phyloP scores from a whole-genome alignment of 2,797 vertebrate species.

The Amblyopsis hoosieri region DNA sequence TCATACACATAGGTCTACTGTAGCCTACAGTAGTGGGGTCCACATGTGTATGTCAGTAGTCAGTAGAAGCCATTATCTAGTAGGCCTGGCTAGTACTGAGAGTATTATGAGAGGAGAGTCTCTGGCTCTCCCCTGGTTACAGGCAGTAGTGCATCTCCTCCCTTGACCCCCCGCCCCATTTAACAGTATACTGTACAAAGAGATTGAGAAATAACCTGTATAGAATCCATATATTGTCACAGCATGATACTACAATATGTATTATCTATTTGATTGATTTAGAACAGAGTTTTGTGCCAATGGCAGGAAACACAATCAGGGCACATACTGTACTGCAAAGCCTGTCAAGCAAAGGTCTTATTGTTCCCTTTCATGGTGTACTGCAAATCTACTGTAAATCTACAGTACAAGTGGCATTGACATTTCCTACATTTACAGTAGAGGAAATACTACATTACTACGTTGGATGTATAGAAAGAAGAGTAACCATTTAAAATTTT shows the following conservation, averaged over 20 bases:
- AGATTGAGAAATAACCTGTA: too few relatives aligned
- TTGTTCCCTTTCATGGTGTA: slow-evolving; percentile 2
- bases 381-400: slow-evolving; percentile 1
- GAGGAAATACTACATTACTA: neutral
- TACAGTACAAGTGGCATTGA: too few relatives aligned
- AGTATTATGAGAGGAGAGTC: slow-evolving; percentile 37
- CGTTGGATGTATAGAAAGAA: slow-evolving; percentile 4
- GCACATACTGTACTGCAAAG: too few relatives aligned
- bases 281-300: too few relatives aligned
- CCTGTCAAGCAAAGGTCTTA: neutral
- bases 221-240: too few relatives aligned
- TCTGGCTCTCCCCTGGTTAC: slow-evolving; percentile 20
- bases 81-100: slow-evolving; percentile 27
- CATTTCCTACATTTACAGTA: neutral
- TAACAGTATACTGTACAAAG: too few relatives aligned
- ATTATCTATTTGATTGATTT: too few relatives aligned
- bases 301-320: too few relatives aligned
- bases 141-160: slow-evolving; percentile 25
- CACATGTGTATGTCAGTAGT: slow-evolving; percentile 36
- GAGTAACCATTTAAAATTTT: slow-evolving; percentile 1
- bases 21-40: slow-evolving; percentile 14
- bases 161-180: neutral
- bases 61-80: slow-evolving; percentile 21
- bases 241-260: too few relatives aligned
- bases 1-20: neutral